These are phyloP conservation scores for Latrodectus geometricus DNA, from an alignment of 1,140 invertebrate genomes.

Conservation along the genomic window DNA sequence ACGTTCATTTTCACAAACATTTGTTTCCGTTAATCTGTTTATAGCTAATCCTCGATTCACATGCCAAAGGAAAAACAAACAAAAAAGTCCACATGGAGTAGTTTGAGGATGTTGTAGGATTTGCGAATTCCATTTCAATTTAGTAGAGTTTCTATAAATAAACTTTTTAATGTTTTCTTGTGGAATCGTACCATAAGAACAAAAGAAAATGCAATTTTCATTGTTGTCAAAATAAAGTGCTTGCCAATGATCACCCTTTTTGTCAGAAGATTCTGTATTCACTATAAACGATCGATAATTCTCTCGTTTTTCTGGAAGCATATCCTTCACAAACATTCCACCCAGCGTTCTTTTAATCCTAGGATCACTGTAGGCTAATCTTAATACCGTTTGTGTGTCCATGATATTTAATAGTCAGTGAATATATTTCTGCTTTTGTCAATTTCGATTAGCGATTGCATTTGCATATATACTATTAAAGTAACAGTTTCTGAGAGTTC, in stretches of 20 bases:
- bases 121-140: not conserved
- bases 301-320: not conserved
- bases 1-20: not conserved
- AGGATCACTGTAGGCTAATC: not conserved
- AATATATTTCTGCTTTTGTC: not conserved
- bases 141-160: not conserved
- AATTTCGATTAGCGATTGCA: not conserved
- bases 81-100: not conserved
- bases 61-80: not conserved
- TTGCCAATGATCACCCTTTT: not conserved
- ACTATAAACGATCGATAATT: not conserved
- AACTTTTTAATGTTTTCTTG: not conserved
- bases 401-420: not conserved
- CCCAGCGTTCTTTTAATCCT: not conserved
- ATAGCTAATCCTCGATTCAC: not conserved
- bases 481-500: not conserved
- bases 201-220: not conserved
- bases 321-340: not conserved
- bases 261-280: not conserved
- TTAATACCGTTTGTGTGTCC: not conserved
- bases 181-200: not conserved
- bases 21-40: not conserved
- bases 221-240: not conserved
- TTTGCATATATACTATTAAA: not conserved
- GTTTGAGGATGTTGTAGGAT: too few species aligned